Conservation (phyloP, 2,113 vertebrate genomes). For the Climacteris rufus region DNA sequence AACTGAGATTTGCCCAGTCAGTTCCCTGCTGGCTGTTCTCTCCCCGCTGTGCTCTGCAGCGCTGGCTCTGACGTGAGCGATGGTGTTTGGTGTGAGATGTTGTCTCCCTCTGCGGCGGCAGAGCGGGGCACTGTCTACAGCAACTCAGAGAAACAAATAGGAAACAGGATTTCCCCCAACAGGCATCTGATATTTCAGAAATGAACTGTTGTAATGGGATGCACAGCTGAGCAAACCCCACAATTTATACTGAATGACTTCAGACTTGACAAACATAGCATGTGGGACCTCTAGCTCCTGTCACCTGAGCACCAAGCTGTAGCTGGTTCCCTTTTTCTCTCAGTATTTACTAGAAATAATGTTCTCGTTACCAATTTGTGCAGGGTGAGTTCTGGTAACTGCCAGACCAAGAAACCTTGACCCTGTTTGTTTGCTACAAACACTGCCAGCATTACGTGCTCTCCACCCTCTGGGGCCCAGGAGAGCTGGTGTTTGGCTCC, state of each 20-base stretch:
- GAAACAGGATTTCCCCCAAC: conserved; percentile 35
- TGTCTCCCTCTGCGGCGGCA: fast-evolving
- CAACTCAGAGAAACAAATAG: not conserved
- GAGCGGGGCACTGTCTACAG: not conserved
- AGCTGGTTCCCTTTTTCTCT: not conserved
- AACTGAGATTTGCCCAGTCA: not conserved
- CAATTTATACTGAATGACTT: not conserved
- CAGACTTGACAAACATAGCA: not conserved
- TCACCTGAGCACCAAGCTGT: not conserved
- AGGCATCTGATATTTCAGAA: not conserved
- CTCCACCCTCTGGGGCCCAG: not conserved
- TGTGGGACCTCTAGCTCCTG: not conserved
- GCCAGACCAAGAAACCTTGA: not conserved
- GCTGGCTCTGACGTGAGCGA: not conserved
- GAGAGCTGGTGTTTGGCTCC: not conserved
- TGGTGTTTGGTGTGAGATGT: not conserved
- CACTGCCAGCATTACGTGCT: fast-evolving
- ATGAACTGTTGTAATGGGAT: not conserved
- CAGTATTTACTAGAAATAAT: not conserved
- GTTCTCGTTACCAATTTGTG: not conserved
- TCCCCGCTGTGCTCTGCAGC: not conserved
- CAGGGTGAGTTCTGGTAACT: not conserved
- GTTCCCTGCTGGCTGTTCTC: not conserved
- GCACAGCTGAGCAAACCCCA: not conserved
- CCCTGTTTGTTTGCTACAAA: not conserved